Evolutionary conservation across 2,113 vertebrate species (phyloP).

Genomic region (Hucho hucho): DNA sequence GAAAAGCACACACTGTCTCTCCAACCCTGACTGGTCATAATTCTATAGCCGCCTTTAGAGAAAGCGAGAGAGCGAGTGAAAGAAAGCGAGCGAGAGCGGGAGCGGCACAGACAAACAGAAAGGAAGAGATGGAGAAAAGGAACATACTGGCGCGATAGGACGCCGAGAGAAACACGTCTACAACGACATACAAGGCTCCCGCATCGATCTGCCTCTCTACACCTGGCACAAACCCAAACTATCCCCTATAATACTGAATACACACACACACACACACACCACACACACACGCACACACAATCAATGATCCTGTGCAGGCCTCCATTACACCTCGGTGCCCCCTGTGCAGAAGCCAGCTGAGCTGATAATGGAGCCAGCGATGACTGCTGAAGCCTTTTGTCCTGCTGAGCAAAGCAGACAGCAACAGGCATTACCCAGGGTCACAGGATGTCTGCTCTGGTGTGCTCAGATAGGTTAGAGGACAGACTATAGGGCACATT

Average conservation of each 20-base stretch:
- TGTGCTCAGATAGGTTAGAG: background rate
- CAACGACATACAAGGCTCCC: background rate
- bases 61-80: constrained; percentile 1
- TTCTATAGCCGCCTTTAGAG: constrained; percentile 41
- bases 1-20: background rate
- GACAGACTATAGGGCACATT: no score
- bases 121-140: no score
- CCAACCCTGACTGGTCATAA: constrained; percentile 28
- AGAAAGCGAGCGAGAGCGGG: background rate
- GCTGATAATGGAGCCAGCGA: background rate
- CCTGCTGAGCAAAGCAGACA: background rate
- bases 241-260: no score
- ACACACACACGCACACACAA: no score
- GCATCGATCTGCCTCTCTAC: background rate
- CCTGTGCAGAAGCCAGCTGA: background rate
- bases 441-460: background rate
- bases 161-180: constrained; percentile 11
- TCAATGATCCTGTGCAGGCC: background rate
- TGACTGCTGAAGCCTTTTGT: background rate
- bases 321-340: background rate
- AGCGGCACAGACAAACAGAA: background rate
- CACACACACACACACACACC: no score
- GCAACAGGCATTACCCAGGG: background rate
- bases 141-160: no score
- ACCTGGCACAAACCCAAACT: no score